A percentile compares a stretch with the other conserved stretches of the same genome.
Conservation (phyloP, 2,113 vertebrate species). For the Xyrauchen texanus region DNA sequence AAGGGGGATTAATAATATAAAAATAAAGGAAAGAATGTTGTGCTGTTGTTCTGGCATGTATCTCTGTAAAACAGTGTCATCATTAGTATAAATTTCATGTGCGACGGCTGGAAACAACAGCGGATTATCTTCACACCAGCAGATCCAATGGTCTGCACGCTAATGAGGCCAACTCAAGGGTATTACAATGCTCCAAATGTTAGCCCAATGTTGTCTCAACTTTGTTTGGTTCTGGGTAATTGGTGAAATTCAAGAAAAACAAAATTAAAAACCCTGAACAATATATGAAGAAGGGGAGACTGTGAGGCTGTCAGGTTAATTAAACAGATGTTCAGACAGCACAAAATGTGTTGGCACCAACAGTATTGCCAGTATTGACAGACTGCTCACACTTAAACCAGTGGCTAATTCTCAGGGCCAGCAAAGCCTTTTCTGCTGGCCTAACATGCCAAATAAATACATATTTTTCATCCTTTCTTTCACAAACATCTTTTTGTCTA, state of each 20-base stretch:
- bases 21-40: constrained; percentile 10
- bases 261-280: constrained; percentile 19
- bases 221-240: constrained; percentile 39
- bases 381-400: background rate
- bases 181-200: constrained; percentile 14
- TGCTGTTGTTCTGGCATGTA: background rate
- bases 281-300: constrained; percentile 22
- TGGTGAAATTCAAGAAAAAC: constrained; percentile 19
- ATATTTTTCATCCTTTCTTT: too few species aligned
- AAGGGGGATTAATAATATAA: background rate
- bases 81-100: constrained; percentile 32
- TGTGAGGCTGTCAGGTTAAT: background rate
- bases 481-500: too few species aligned
- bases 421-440: too few species aligned
- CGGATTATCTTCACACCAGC: constrained; percentile 32
- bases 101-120: constrained; percentile 13
- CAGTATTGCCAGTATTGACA: background rate
- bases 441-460: too few species aligned
- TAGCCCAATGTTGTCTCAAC: background rate
- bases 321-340: background rate
- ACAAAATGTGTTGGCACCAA: background rate
- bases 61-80: constrained; percentile 22
- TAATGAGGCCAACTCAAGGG: constrained; percentile 33
- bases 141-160: constrained; percentile 19
- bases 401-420: too few species aligned